A percentile compares a stretch with the other conserved stretches of the same genome.
Conservation (phyloP, 2,797 vertebrate genomes). For the Anguilla marmorata region DNA sequence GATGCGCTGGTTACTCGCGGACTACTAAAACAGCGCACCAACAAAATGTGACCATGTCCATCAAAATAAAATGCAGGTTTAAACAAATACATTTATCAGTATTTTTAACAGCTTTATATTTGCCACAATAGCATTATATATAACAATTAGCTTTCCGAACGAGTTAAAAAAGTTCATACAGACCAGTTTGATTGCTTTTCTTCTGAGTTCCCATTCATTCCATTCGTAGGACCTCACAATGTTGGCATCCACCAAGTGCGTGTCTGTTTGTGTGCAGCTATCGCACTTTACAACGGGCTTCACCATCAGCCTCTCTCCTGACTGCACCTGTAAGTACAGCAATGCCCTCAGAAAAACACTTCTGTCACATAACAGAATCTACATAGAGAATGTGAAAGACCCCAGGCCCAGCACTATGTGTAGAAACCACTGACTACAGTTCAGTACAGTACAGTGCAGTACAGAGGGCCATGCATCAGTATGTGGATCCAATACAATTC, state of each 20-base stretch:
- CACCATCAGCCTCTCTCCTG: slow-evolving; percentile 54
- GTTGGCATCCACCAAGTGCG: slow-evolving; percentile 83
- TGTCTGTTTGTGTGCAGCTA: slow-evolving; percentile 83
- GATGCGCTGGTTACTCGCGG: slow-evolving; percentile 30
- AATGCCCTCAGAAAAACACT: not conserved
- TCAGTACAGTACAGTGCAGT: not conserved
- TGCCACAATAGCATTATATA: not conserved
- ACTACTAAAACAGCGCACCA: not conserved
- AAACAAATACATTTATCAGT: not conserved
- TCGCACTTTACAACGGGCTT: slow-evolving; percentile 73
- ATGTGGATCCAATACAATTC: not conserved
- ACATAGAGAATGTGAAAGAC: not conserved
- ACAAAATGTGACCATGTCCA: not conserved
- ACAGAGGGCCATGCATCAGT: not conserved
- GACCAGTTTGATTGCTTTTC: slow-evolving; percentile 91
- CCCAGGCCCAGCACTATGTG: not conserved
- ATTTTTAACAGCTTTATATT: not conserved
- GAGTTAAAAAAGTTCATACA: slow-evolving; percentile 48
- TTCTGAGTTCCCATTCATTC: slow-evolving; percentile 93
- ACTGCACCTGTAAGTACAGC: slow-evolving; percentile 62
- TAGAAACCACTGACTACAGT: not conserved
- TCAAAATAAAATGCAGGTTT: not conserved
- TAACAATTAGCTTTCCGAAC: not conserved
- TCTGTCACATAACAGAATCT: not conserved
- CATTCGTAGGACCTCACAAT: slow-evolving; percentile 83